Evolutionary conservation across 1,140 invertebrate genomes (phyloP), one percentile per base, ranked within the genome.

Genomic region (Leptinotarsa lineolata): DNA sequence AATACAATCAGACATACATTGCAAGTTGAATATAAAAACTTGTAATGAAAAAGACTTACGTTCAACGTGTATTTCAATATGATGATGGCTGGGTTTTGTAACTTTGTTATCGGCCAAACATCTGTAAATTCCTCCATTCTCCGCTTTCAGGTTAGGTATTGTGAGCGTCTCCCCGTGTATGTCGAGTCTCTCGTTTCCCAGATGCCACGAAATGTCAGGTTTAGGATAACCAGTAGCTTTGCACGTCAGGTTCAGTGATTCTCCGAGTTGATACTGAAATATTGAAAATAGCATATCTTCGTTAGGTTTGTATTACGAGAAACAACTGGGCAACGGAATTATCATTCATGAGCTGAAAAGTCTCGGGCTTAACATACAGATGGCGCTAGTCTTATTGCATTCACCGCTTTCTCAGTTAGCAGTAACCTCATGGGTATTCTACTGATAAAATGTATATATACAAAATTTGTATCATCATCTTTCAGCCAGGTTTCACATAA

Each of bases 51-150:
- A 39, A 39, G 75, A 75, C 80, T 78, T 78, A 81, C 81, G 79
- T 45, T 73, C 74, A 20, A 82, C 60, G 59, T 64, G 60, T 22
- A 82, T 81, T 18, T 75, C 69, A 44, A 82, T 81, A 46, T 76
- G 67, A 0, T 64, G 20, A 59, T 79, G 78, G n/a, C 75, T 78
- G 15, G 80, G 81, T 70, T 74, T 48, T 64, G 70, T 74, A 67
- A 80, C 61, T 39, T 74, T 75, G 46, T 82, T 82, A 61, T 82
- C 81, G 15, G 81, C 81, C 24, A 82, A 75, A 74, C 81, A 82
- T 16, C 76, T 70, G 54, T 81, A 82, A 12, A 60, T 60, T 8
- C 81, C 81, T 16, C 72, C 76, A 66, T 81, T 72, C 44, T 74
- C 71, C 3, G 73, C 69, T 58, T 73, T 74, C 63, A 81, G 44